Percentiles rank a stretch among this genome's conserved stretches.
Conservation (phyloP, 2,797 vertebrate genomes). For the Thunnus albacares region DNA sequence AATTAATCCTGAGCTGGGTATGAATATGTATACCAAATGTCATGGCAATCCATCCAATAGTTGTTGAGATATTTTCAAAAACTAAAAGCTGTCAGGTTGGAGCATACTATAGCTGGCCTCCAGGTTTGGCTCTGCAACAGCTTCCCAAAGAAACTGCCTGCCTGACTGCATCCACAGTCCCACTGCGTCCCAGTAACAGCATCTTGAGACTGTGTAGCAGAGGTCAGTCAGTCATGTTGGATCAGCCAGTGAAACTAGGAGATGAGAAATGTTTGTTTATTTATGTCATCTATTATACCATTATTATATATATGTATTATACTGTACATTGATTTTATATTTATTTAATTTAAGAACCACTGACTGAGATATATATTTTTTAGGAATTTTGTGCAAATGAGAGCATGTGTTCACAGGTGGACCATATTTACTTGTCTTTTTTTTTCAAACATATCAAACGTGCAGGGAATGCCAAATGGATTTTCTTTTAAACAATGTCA, state of each 20-base stretch:
- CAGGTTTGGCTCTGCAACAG: not conserved
- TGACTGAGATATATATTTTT: not conserved
- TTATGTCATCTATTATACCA: not conserved
- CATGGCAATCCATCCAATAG: too few relatives aligned
- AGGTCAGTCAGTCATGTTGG: not conserved
- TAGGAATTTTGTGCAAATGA: not conserved
- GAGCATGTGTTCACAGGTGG: not conserved
- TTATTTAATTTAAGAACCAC: not conserved
- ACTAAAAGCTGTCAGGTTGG: not conserved
- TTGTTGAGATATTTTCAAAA: too few relatives aligned
- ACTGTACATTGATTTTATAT: too few relatives aligned
- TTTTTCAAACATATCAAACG: not conserved
- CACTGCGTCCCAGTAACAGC: conserved; percentile 8
- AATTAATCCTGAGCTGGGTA: too few relatives aligned
- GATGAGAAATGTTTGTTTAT: not conserved
- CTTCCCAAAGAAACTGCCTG: not conserved
- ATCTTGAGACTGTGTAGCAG: conserved; percentile 20
- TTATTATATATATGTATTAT: not conserved
- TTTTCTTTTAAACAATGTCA: not conserved
- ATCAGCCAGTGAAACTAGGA: not conserved
- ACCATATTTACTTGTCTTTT: not conserved
- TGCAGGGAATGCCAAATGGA: not conserved
- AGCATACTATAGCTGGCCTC: not conserved
- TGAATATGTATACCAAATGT: too few relatives aligned
- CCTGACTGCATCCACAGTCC: conserved; percentile 24